Evolutionary conservation across 2,797 vertebrate genomes (phyloP).

Genomic region (Echiichthys vipera): DNA sequence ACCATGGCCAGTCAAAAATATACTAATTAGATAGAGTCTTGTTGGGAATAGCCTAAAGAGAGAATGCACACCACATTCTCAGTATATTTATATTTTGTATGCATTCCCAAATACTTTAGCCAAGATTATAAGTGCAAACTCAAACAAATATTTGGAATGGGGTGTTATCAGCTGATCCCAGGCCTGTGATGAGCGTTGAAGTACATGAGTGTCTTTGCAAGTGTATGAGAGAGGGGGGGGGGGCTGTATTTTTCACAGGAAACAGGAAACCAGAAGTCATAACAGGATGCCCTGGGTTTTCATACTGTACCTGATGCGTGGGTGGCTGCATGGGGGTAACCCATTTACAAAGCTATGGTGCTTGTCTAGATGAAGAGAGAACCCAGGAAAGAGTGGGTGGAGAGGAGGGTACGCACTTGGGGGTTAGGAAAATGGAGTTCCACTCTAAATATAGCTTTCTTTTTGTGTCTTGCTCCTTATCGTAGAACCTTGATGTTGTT

Average conservation of each 20-base stretch:
- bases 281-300: slow-evolving; percentile 85
- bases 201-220: slow-evolving; percentile 51
- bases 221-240: slow-evolving; percentile 16
- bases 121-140: slow-evolving; percentile 18
- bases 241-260: slow-evolving; percentile 78
- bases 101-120: slow-evolving; percentile 10
- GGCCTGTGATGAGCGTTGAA: slow-evolving; percentile 32
- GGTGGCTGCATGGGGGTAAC: slow-evolving; percentile 82
- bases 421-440: slow-evolving; percentile 78
- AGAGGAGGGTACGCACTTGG: slow-evolving; percentile 64
- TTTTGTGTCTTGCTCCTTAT: slow-evolving; percentile 23
- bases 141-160: slow-evolving; percentile 32
- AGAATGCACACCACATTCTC: not conserved
- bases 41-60: not conserved
- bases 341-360: slow-evolving; percentile 69
- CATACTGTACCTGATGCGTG: slow-evolving; percentile 86
- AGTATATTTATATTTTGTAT: slow-evolving; percentile 12
- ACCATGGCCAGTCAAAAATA: not conserved
- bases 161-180: slow-evolving; percentile 55
- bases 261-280: slow-evolving; percentile 86
- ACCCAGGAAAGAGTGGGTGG: slow-evolving; percentile 74
- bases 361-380: slow-evolving; percentile 57
- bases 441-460: slow-evolving; percentile 77
- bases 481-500: slow-evolving; percentile 43
- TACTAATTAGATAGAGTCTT: not conserved